Base-by-base conservation (phyloP, 2,113 vertebrate species). In the Argyrosomus japonicus region DNA sequence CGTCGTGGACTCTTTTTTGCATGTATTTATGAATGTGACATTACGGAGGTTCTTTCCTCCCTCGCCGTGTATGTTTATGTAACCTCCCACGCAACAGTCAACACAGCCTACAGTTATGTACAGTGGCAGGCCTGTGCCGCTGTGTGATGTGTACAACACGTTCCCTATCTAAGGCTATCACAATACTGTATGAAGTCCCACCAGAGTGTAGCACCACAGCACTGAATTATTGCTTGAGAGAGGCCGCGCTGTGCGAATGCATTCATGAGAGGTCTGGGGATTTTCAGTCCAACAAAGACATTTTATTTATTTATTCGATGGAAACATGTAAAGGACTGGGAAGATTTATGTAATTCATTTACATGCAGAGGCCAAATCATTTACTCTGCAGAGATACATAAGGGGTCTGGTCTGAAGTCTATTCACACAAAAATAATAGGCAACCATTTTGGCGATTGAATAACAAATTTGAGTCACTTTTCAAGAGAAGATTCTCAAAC, bases 31-130 rank as follows among this genome's bases (percentile, higher is more conserved):
- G 61, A 78, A 68, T 72, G 77, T 71, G 74, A 74, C 75, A 77
- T 65, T 43, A 68, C 43, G 68, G 43, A 67, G 32, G 36, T 14
- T 54, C 19, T 23, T 45, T 63, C 51, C 68, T 54, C 72, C 25
- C 15, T 65, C 32, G 6, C 47, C 57, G 63, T 79, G 77, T 81
- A 54, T 76, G 70, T 82, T 86, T 40, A 77, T 70, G 67, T 70
- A 69, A 68, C 56, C 56, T 58, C 81, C 69, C 64, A 80, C 68
- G 5, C 70, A 70, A 50, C 64, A 79, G 43, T 86, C 75, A 84
- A 65, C 73, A 68, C 73, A 62, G 60, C 72, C 72, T 48, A 67
- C 85, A 79, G 83, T 84, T 81, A 77, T 79, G 63, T 82, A 71
- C 40, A 68, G 77, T 68, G 57, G 68, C 40, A 68, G 63, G 58